Base-by-base conservation (phyloP, 2,888 invertebrate species). In the Eupithecia exiguata region DNA sequence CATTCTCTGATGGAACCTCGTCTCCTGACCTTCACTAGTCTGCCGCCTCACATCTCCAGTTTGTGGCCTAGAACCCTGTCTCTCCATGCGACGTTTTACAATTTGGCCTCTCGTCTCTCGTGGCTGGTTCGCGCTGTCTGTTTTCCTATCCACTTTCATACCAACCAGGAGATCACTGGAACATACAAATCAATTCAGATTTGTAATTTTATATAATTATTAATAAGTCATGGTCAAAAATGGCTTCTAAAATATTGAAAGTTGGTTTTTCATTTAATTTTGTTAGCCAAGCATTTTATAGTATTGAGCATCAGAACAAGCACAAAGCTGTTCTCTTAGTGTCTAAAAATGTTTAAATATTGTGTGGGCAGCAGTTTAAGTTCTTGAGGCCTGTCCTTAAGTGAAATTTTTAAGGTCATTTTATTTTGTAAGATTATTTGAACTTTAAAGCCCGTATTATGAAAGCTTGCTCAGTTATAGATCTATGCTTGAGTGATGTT, bases 61-160 rank as follows among this genome's bases (percentile, higher is more conserved):
- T 40, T 16, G 68, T 4, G 7, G 49, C 49, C 43, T 71, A 53
- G 18, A 69, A 0, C 90, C 81, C 14, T 66, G 66, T 66, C 66
- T 66, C 87, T 92, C 21, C 87, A 95, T 90, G 53, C 94, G 87
- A 5, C 95, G 91, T 79, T 93, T 93, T 0, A 96, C 95, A 87
- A 95, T 95, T 74, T 95, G 92, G 0, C 95, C 95, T 83, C 95
- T 90, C 0, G 93, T 91, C 25, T 38, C 40, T 25, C 14, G 38
- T 3, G 82, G 82, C 1, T 74, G 68, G 43, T 91, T 87, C 36
- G 90, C 88, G 25, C 82, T 73, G 68, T 94, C 93, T 62, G 88
- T 87, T 25, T 94, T 88, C 40, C 95, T 95, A 84, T 97, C 97
- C 63, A 97, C 96, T 88, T 97, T 97, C 97, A 97, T 97, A 46